Evolutionary conservation across 2,797 vertebrate genomes (phyloP).

Genomic region (Rhabdophis nuchalis): DNA sequence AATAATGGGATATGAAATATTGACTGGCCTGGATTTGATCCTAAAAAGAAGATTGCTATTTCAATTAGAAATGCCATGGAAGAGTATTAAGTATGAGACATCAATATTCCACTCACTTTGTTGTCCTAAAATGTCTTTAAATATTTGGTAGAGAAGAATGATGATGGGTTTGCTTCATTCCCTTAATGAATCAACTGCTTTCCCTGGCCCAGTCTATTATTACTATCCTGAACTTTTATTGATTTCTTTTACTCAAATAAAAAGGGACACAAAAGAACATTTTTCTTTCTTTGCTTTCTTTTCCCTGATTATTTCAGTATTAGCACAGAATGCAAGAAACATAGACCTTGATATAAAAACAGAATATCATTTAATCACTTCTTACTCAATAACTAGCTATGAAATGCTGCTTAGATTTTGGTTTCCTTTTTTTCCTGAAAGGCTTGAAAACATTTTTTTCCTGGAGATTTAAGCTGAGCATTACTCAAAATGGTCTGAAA

Average conservation of each 20-base stretch:
- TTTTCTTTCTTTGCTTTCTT: neutral
- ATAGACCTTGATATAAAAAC: neutral
- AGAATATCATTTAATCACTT: neutral
- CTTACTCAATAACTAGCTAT: neutral
- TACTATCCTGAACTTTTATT: neutral
- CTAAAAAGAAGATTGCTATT: neutral
- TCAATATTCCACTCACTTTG: neutral
- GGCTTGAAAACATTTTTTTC: neutral
- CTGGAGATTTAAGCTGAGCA: neutral
- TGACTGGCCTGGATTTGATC: neutral
- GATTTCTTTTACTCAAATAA: neutral
- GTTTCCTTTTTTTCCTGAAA: neutral
- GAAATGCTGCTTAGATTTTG: neutral
- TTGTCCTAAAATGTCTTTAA: neutral
- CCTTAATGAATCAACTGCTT: neutral
- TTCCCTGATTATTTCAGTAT: neutral
- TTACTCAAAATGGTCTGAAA: neutral
- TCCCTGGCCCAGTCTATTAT: neutral
- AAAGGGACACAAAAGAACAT: neutral
- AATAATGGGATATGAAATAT: neutral
- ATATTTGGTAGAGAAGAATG: neutral
- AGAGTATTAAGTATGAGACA: neutral
- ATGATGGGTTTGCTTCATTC: neutral
- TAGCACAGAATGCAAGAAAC: neutral
- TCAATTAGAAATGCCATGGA: neutral